phyloP scores from a whole-genome alignment of 35 echinoderm and acorn worm species.

The Apostichopus japonicus region DNA sequence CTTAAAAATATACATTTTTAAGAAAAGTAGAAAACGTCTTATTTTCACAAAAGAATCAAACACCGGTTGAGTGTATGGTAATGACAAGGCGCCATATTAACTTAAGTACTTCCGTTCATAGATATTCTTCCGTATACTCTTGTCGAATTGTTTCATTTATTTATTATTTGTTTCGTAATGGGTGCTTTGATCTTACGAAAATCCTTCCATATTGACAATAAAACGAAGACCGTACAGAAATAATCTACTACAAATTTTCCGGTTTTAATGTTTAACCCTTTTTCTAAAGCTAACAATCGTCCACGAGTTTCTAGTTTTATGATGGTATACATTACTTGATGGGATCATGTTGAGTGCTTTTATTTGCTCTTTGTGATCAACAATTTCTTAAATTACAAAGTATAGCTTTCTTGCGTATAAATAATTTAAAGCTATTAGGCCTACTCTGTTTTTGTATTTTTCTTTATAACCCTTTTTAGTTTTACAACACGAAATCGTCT shows the following conservation, averaged over 20 bases:
- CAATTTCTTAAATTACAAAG: background rate
- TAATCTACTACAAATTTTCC: no score
- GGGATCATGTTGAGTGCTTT: background rate
- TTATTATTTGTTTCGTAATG: no score
- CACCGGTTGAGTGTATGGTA: background rate
- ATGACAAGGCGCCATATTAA: background rate
- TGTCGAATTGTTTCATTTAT: no score
- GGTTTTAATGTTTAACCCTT: no score
- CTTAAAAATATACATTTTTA: no score
- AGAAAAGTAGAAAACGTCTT: background rate
- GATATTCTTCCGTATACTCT: background rate
- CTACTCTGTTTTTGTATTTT: no score
- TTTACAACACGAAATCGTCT: no score
- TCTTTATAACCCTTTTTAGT: no score
- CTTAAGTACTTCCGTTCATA: constrained; percentile 6
- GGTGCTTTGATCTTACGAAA: no score
- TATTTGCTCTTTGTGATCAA: background rate
- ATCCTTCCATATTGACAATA: no score
- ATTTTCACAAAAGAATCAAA: background rate
- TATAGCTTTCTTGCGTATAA: background rate
- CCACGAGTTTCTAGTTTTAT: background rate
- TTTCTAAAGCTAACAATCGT: background rate
- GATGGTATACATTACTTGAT: background rate
- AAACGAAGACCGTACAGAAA: no score
- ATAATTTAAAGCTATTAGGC: background rate